Evolutionary conservation across 1,140 invertebrate genomes (phyloP), one percentile per base, ranked within the genome.

Genomic region (Limonius californicus): DNA sequence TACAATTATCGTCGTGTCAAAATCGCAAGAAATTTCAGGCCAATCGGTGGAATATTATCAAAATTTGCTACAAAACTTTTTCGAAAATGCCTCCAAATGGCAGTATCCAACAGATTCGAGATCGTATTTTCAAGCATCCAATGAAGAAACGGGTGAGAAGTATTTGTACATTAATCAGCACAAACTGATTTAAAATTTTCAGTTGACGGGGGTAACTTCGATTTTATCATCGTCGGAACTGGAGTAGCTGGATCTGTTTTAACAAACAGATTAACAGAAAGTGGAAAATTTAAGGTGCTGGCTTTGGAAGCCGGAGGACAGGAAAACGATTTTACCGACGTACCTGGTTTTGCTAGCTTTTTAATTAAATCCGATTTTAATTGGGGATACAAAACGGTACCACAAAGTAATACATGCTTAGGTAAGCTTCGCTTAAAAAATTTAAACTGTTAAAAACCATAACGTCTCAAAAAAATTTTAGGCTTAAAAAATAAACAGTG

Each of bases 341-440:
- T 91, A 6, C 90, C 90, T 0, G 73, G 87, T 14, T 76, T 89
- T 18, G 85, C 87, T 0, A 79, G 87, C 0, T 78, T 84, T 9
- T 78, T 89, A 20, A 85, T 88, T 30, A 78, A 85, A 39, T 89
- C 86, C 0, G 81, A 82, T 45, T 86, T 84, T 66, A 91, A 91
- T 74, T 92, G 91, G 89, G 83, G 85, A 11, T 92, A 91, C 67
- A 82, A 77, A 61, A 88, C 89, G 0, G 86, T 87, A 64, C 85
- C 86, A 0, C 86, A 92, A 65, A 66, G 78, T 4, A 81, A 81
- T 61, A 85, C 85, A 7, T 91, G 89, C 61, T 78, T 83, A 42
- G 84, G 83, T 45, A 66, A 66, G 54, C 4, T 12, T 50, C n/a
- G n/a, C n/a, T n/a, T n/a, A n/a, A n/a, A n/a, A n/a, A 50, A 2